These are phyloP conservation scores for Lepilemur ruficaudatus DNA, from an alignment of 2,797 vertebrate genomes.

Conservation along the genomic window DNA sequence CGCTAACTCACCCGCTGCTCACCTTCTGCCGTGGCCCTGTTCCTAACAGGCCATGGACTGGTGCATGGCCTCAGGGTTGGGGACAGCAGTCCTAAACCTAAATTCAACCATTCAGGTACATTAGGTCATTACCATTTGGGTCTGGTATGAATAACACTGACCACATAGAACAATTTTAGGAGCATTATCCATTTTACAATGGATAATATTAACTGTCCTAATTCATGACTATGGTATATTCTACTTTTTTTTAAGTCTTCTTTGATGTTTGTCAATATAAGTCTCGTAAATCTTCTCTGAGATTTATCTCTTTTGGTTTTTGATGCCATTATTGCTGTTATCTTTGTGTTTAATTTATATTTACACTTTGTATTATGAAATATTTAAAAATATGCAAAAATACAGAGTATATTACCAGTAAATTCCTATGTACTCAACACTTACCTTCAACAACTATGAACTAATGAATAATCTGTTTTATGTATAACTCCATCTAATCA, in stretches of 20 bases:
- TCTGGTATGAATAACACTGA: not conserved
- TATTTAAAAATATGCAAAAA: not conserved
- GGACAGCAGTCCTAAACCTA: not conserved
- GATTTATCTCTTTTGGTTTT: not conserved
- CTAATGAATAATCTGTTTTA: not conserved
- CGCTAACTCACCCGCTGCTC: no score
- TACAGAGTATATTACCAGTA: not conserved
- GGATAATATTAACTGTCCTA: not conserved
- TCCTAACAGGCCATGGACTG: no score
- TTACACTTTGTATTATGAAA: not conserved
- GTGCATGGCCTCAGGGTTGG: no score
- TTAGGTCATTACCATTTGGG: not conserved
- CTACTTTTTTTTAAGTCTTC: not conserved
- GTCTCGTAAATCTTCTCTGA: not conserved
- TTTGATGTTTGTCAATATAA: not conserved
- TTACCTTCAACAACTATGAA: not conserved
- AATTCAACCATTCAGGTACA: not conserved
- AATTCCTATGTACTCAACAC: not conserved
- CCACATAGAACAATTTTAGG: not conserved
- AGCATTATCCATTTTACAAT: not conserved
- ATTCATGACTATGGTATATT: not conserved
- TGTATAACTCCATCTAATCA: not conserved
- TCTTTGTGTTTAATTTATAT: not conserved
- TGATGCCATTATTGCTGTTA: not conserved
- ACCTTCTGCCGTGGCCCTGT: no score